These are phyloP conservation scores for Brachyhypopomus occidentalis DNA, from an alignment of 2,113 vertebrate species.

Conservation along the genomic window DNA sequence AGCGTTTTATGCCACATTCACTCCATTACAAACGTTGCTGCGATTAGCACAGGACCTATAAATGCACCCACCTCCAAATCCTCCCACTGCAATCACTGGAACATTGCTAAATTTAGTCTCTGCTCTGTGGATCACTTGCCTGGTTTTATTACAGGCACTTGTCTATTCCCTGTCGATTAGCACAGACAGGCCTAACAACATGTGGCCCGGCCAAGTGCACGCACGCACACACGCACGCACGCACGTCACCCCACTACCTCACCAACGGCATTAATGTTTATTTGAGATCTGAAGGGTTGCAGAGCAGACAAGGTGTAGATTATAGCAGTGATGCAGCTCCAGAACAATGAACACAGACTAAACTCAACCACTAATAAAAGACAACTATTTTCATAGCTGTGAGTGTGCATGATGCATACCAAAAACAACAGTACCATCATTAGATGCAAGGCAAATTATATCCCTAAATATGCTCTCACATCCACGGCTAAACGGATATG, in stretches of 20 bases:
- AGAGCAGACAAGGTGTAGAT: slow-evolving; percentile 4
- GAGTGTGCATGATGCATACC: background rate
- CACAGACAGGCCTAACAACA: slow-evolving; percentile 58
- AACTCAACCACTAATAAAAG: background rate
- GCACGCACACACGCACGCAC: slow-evolving; percentile 59
- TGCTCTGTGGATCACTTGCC: slow-evolving; percentile 36
- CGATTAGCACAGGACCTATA: slow-evolving; percentile 19
- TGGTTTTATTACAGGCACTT: slow-evolving; percentile 52
- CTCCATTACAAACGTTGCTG: slow-evolving; percentile 30
- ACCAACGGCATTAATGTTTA: slow-evolving; percentile 26
- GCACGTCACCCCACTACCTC: slow-evolving; percentile 8
- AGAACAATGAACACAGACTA: slow-evolving; percentile 16
- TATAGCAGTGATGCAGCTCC: background rate
- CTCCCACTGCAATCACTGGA: slow-evolving; percentile 29
- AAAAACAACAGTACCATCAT: background rate
- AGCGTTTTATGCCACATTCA: background rate
- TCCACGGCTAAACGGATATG: background rate
- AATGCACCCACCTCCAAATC: slow-evolving; percentile 29
- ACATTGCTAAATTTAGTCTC: slow-evolving; percentile 62
- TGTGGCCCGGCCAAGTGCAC: slow-evolving; percentile 58
- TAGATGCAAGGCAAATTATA: background rate
- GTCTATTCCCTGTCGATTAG: slow-evolving; percentile 52
- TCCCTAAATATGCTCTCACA: background rate
- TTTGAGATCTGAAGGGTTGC: slow-evolving; percentile 30
- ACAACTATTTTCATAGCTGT: background rate